Percentiles rank a stretch among this genome's conserved stretches.
phyloP scores from a whole-genome alignment of 2,113 vertebrate genomes.

The Neogale vison region DNA sequence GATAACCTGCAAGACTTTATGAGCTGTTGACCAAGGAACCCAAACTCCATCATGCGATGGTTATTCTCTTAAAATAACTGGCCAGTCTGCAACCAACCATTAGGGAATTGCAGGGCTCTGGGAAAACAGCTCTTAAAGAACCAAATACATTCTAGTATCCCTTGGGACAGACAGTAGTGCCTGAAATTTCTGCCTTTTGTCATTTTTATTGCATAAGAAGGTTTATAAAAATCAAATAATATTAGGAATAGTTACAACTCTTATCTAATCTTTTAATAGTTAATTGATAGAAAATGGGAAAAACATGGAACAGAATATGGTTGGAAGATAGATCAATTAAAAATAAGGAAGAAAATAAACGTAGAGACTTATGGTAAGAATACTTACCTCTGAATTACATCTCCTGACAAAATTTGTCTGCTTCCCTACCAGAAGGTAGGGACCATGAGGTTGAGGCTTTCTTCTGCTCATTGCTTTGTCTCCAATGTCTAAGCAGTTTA shows the following conservation, averaged over 20 bases:
- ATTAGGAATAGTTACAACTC: not conserved
- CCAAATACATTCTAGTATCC: not conserved
- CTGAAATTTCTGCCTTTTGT: not conserved
- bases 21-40: not conserved
- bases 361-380: not conserved
- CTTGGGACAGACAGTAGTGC: not conserved
- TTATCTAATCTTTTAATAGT: not conserved
- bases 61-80: not conserved
- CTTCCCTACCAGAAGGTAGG: not conserved
- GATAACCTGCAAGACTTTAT: not conserved
- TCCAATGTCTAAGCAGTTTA: not conserved
- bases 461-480: not conserved
- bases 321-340: not conserved
- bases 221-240: conserved; percentile 16
- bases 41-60: not conserved
- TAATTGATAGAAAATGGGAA: not conserved
- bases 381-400: not conserved
- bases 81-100: not conserved
- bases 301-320: not conserved
- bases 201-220: not conserved
- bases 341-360: not conserved
- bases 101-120: not conserved
- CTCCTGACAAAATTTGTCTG: not conserved
- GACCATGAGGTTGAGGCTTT: not conserved
- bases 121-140: not conserved